Conservation (phyloP, 1,140 invertebrate species). For the Saxidomus purpurata region DNA sequence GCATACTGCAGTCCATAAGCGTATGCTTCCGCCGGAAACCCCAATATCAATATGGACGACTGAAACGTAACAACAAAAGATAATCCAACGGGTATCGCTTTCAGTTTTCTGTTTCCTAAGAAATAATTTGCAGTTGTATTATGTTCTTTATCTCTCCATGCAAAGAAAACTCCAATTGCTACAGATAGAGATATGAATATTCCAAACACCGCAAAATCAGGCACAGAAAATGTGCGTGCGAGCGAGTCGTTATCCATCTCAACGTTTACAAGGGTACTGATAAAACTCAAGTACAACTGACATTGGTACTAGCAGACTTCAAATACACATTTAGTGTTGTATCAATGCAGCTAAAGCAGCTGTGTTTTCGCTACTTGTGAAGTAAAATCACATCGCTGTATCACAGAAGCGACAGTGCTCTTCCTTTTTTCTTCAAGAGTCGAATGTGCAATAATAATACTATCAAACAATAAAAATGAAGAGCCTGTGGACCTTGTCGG, state of each 20-base stretch:
- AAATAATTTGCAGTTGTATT: conserved; percentile 93
- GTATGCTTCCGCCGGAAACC: conserved; percentile 69
- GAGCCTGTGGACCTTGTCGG: no score
- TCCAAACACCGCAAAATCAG: conserved; percentile 71
- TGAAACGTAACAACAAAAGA: conserved; percentile 70
- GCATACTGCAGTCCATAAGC: conserved; percentile 51
- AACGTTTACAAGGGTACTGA: no score
- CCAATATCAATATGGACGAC: conserved; percentile 70
- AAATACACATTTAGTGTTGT: no score
- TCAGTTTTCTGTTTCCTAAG: conserved; percentile 88
- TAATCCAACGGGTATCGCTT: conserved; percentile 56
- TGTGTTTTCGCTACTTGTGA: no score
- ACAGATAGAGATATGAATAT: conserved; percentile 83
- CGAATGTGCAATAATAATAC: no score
- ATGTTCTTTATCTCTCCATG: conserved; percentile 93
- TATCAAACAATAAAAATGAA: no score
- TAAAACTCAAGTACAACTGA: no score
- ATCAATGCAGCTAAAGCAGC: no score
- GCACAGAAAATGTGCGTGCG: not conserved
- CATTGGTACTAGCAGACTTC: no score
- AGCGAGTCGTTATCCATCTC: not conserved
- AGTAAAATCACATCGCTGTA: no score
- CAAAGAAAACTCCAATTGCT: conserved; percentile 92
- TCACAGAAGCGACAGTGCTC: no score
- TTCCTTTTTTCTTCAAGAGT: no score